Evolutionary conservation across 2,797 vertebrate genomes (phyloP), one percentile per base, ranked within the genome.

Genomic region (Falco columbarius): DNA sequence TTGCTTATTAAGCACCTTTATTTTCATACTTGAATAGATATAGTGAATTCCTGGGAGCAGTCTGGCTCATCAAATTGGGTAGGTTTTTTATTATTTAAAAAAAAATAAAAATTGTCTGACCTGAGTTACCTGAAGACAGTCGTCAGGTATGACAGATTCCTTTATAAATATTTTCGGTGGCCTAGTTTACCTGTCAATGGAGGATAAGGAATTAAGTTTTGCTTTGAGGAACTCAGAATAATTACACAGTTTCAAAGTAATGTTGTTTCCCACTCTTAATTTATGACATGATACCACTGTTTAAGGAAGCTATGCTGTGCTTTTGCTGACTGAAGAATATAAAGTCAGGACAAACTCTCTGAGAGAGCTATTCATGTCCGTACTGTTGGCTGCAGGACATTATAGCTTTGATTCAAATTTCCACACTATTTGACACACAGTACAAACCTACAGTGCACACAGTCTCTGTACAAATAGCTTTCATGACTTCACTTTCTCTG

Each of bases 331-430:
- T 70, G 75, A 72, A 86, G 46, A 75, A 13, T 46, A 22, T 16
- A 23, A 52, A 27, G 32, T n/a, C 55, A 81, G 42, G 7, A 85
- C 42, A 46, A 90, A 47, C 9, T 18, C 38, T 52, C 23, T 29
- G 40, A 44, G 34, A 58, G 12, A 21, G 5, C 18, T 86, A 34
- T 65, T 93, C 23, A 20, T n/a, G 66, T 42, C 44, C 51, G 62
- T 34, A 52, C 9, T 66, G 21, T 68, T 70, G 51, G 40, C 58
- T 89, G 21, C 23, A 75, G 79, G 54, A 75, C 75, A 27, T 56
- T 34, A 47, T 36, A 81, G 13, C 32, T 92, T 77, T 92, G 49
- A 55, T 84, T 92, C 17, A 66, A 52, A 95, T 93, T 95, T 89
- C 40, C 52, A 74, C 2, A 4, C 17, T 52, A 29, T 89, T 91